phyloP scores from a whole-genome alignment of 2,113 vertebrate genomes.

The Ia io region DNA sequence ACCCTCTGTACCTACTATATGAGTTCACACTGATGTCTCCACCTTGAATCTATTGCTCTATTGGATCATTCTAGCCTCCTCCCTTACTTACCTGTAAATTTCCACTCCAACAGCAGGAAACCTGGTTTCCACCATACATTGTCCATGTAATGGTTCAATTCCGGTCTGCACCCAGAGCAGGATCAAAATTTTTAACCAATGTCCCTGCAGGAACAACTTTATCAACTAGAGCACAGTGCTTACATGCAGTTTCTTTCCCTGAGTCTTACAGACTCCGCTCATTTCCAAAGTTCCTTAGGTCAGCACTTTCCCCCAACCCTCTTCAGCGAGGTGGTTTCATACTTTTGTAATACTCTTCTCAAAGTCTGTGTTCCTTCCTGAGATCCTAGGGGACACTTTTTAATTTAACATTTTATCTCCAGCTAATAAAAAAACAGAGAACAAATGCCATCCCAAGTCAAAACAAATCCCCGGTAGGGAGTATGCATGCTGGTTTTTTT shows the following conservation, averaged over 20 bases:
- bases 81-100: not conserved
- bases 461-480: no score
- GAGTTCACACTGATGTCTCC: slow-evolving; percentile 2
- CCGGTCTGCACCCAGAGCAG: not conserved
- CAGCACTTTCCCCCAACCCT: not conserved
- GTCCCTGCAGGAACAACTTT: not conserved
- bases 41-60: not conserved
- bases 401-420: slow-evolving; percentile 38
- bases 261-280: not conserved
- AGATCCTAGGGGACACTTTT: slow-evolving; percentile 33
- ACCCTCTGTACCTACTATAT: not conserved
- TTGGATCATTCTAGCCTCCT: not conserved
- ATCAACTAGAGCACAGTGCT: not conserved
- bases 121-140: not conserved
- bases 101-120: not conserved
- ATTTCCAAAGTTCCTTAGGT: not conserved
- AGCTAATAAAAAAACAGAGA: slow-evolving; percentile 33
- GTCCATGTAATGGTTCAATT: not conserved
- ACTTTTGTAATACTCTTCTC: not conserved
- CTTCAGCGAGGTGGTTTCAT: not conserved
- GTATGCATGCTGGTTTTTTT: no score
- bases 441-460: not conserved
- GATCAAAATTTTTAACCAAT: not conserved
- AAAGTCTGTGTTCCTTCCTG: slow-evolving; percentile 6
- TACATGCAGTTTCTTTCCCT: not conserved